phyloP scores from a whole-genome alignment of 2,113 vertebrate species.

The Macaca mulatta region DNA sequence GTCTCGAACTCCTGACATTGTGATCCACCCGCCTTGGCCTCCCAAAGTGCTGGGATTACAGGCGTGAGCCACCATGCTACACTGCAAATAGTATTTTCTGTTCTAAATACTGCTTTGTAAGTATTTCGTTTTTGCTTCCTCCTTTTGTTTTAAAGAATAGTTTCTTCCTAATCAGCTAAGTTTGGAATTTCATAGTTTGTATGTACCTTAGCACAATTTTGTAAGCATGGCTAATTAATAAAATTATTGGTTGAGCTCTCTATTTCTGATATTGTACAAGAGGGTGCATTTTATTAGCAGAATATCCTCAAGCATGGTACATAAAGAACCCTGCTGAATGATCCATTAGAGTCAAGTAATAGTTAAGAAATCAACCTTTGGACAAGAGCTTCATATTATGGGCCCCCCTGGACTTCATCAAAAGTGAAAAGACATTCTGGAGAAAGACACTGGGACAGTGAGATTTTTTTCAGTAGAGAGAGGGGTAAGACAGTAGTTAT shows the following conservation, averaged over 20 bases:
- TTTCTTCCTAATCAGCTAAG: constrained; percentile 26
- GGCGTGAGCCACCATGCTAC: too few species aligned
- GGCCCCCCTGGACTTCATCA: neutral
- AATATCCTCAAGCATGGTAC: neutral
- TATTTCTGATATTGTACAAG: constrained; percentile 42
- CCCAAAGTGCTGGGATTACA: too few species aligned
- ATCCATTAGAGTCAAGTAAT: neutral
- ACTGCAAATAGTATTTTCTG: neutral
- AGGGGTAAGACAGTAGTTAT: neutral
- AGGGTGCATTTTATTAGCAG: constrained; percentile 43
- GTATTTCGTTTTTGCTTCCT: neutral
- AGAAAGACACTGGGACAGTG: neutral
- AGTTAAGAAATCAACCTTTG: neutral
- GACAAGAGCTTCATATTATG: neutral
- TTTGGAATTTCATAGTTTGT: constrained; percentile 46
- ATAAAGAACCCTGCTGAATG: neutral
- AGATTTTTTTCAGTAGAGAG: neutral
- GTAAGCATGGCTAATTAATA: constrained; percentile 60
- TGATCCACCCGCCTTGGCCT: too few species aligned
- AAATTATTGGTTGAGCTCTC: constrained; percentile 48
- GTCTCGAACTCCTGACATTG: too few species aligned
- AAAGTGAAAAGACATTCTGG: neutral
- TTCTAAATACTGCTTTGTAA: constrained; percentile 3
- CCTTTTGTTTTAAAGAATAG: neutral
- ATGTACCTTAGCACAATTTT: constrained; percentile 47